Base-by-base conservation (phyloP, 2,797 vertebrate species). In the Cephalopachus bancanus region DNA sequence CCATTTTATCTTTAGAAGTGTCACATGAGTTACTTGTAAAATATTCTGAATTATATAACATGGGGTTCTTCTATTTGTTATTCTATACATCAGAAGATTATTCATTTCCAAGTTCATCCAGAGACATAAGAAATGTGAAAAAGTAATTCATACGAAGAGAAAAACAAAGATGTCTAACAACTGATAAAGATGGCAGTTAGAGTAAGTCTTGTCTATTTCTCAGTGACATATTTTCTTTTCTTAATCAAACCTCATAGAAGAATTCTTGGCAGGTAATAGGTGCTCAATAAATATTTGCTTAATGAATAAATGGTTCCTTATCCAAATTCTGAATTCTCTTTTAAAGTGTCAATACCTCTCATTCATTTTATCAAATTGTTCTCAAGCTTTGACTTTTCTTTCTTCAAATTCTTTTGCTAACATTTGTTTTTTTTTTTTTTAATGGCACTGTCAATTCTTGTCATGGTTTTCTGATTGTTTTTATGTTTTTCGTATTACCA, bases 71-170 rank as follows among this genome's bases (percentile, higher is more conserved):
- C 24, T 76, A 71, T 74, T 71, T 62, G 33, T 88, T 57, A 26
- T 44, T 76, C 22, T 76, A 55, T 33, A 37, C 1, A 28, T 4
- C 17, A 79, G 51, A 11, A 37, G 1, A 12, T 72, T 67, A 74
- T 51, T 83, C 14, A 17, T 93, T 88, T 26, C n/a, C 17, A 49
- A 3, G 1, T 26, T 80, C 12, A 72, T 44, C 7, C 55, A 72
- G 49, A 96, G 37, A 89, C 14, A 16, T 62, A 86, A 49, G 15
- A 86, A 94, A 49, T 49, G n/a, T 57, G 17, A 57, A 83, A 91
- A 89, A 60, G 26, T 51, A 53, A 91, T 72, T 72, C 53, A 75
- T 33, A 74, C 15, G n/a, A 81, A 78, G 37, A 24, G 26, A 19
- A n/a, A 64, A 55, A 62, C 15, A 91, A 78, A 80, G 30, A 67